These are phyloP conservation scores for Pocillopora damicornis DNA, from an alignment of 64 coral and sea anemone species.

Conservation along the genomic window DNA sequence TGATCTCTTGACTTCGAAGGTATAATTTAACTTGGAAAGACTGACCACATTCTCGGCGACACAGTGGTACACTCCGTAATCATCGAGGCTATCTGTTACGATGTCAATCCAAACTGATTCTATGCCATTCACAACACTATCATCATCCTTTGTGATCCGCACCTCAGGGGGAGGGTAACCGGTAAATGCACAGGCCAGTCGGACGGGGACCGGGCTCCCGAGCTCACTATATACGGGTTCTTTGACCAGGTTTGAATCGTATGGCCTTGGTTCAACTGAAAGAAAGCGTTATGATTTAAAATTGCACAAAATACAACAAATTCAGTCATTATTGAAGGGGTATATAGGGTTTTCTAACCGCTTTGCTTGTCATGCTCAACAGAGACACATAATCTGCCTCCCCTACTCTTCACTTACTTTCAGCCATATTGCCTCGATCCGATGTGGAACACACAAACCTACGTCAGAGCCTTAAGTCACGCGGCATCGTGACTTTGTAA, in stretches of 20 bases:
- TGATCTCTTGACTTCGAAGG: not conserved
- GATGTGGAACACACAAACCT: too few relatives aligned
- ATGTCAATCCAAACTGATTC: not conserved
- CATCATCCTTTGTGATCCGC: not conserved
- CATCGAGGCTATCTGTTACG: not conserved
- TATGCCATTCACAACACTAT: not conserved
- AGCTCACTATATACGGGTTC: not conserved
- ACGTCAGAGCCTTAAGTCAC: too few relatives aligned
- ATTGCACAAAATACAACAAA: not conserved
- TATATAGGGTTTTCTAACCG: too few relatives aligned
- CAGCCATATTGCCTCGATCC: too few relatives aligned
- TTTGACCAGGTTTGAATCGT: not conserved
- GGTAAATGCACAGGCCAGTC: not conserved
- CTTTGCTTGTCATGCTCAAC: too few relatives aligned
- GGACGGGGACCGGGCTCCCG: not conserved
- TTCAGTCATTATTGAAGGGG: not conserved
- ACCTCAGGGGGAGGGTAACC: not conserved
- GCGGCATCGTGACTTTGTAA: too few relatives aligned
- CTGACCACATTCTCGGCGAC: not conserved
- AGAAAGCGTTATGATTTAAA: not conserved
- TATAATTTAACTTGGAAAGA: not conserved
- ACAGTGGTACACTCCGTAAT: not conserved
- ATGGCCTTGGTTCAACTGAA: not conserved
- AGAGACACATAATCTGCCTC: too few relatives aligned
- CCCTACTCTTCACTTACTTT: too few relatives aligned